A percentile compares a stretch with the other conserved stretches of the same genome.
Evolutionary conservation across 1,140 invertebrate species (phyloP).

Genomic region (Nephila pilipes): DNA sequence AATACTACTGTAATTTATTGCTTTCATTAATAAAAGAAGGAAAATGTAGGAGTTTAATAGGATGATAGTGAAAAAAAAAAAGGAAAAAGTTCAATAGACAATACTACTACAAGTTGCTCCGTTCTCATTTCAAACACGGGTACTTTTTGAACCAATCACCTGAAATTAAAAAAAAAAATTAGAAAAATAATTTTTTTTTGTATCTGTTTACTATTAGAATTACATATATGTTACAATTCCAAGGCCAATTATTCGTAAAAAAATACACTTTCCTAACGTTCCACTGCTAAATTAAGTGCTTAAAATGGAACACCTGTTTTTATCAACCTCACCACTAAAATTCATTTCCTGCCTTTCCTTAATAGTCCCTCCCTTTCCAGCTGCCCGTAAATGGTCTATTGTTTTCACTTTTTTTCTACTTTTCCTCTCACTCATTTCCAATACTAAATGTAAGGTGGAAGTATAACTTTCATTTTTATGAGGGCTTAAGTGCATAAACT

Average conservation of each 20-base stretch:
- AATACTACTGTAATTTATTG: no score
- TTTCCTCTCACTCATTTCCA: neutral
- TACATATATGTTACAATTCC: neutral
- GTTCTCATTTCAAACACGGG: no score
- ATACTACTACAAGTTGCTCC: no score
- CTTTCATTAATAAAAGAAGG: no score
- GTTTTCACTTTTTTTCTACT: neutral
- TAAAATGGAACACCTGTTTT: slow-evolving; percentile 36
- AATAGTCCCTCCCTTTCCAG: neutral
- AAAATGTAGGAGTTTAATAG: no score
- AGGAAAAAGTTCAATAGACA: no score
- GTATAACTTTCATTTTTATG: neutral
- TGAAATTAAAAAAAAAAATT: no score
- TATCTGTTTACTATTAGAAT: no score
- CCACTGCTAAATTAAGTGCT: slow-evolving; percentile 5
- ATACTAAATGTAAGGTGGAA: neutral
- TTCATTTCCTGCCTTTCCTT: slow-evolving; percentile 11
- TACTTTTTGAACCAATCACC: no score
- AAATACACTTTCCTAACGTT: neutral
- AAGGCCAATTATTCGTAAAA: neutral
- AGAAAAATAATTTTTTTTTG: no score
- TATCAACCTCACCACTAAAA: neutral
- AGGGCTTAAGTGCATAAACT: neutral
- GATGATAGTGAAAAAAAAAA: no score
- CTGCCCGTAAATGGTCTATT: neutral